phyloP scores from a whole-genome alignment of 2,797 vertebrate species.

The Xiphorhynchus erythropygius region DNA sequence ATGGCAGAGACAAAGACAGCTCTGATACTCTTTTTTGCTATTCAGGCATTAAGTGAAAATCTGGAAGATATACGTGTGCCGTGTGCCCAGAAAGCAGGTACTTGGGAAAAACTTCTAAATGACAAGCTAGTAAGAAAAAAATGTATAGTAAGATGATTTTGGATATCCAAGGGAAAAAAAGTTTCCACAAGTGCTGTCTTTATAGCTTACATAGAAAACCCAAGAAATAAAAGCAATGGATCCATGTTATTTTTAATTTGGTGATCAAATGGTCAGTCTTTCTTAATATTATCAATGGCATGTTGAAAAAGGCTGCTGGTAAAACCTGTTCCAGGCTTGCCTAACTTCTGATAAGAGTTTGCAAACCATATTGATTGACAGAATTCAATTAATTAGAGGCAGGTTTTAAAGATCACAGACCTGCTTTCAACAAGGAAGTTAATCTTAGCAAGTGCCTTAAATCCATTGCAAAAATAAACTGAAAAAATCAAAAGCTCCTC shows the following conservation, averaged over 20 bases:
- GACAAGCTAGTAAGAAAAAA: neutral
- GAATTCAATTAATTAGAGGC: neutral
- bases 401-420: neutral
- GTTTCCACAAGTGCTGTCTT: neutral
- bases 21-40: neutral
- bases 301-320: neutral
- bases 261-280: neutral
- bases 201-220: neutral
- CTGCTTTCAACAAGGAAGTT: neutral
- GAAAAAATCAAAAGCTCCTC: neutral
- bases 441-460: neutral
- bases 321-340: neutral
- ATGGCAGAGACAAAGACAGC: fast-evolving
- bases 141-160: neutral
- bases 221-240: neutral
- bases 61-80: neutral
- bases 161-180: neutral
- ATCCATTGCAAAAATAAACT: neutral
- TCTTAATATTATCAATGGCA: neutral
- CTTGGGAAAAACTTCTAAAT: neutral
- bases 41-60: neutral
- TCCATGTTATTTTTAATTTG: neutral
- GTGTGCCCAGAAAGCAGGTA: neutral
- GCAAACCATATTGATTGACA: neutral
- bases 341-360: neutral